These are phyloP conservation scores for Bacillus rossius DNA, from an alignment of 1,140 invertebrate species.

Conservation along the genomic window DNA sequence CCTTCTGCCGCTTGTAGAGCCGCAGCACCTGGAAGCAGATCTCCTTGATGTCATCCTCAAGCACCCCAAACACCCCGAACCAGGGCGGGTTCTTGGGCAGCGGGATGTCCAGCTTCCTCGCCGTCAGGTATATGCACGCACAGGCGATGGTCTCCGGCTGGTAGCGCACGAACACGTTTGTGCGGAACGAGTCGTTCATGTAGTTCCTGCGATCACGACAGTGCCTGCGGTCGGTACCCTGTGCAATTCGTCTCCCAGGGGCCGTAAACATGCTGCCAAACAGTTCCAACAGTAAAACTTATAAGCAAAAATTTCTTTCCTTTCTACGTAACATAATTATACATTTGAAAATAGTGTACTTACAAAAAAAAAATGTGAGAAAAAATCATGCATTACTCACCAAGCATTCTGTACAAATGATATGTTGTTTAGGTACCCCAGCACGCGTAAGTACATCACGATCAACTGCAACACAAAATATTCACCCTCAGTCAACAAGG, in stretches of 20 bases:
- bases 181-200: constrained; percentile 97
- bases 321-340: too few species aligned
- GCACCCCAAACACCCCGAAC: constrained; percentile 82
- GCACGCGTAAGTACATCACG: constrained; percentile 88
- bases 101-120: constrained; percentile 77
- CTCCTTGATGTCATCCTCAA: constrained; percentile 75
- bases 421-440: constrained; percentile 79
- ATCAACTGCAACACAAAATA: constrained; percentile 60
- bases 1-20: constrained; percentile 76
- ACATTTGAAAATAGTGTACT: too few species aligned
- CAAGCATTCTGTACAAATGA: constrained; percentile 90
- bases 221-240: too few species aligned
- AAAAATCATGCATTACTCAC: too few species aligned
- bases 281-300: too few species aligned
- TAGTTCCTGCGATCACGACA: constrained; percentile 69
- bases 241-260: too few species aligned
- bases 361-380: too few species aligned
- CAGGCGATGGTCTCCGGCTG: constrained; percentile 97
- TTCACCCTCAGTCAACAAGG: not conserved
- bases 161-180: constrained; percentile 94
- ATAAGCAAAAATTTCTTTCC: too few species aligned
- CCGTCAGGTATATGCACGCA: constrained; percentile 95
- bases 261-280: too few species aligned
- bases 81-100: constrained; percentile 84
- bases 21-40: constrained; percentile 79